Percentiles rank a stretch among this genome's conserved stretches.
Conservation (phyloP, 2,888 invertebrate genomes). For the Auanema sp. region DNA sequence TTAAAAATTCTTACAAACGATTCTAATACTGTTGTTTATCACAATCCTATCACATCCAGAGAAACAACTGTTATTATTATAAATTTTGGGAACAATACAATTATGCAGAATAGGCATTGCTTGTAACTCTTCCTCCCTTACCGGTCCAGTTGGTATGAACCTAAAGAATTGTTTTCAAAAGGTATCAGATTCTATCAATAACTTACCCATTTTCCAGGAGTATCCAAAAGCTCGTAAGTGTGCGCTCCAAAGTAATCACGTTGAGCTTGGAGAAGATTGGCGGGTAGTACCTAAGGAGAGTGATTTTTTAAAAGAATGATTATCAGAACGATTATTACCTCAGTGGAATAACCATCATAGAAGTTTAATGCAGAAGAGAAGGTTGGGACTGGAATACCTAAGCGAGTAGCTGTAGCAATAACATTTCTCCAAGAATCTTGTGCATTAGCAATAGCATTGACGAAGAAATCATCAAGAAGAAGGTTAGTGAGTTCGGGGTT, state of each 20-base stretch:
- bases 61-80: no score
- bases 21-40: no score
- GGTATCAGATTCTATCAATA: background rate
- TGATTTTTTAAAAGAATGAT: background rate
- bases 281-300: constrained; percentile 74
- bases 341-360: constrained; percentile 91
- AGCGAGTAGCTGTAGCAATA: constrained; percentile 72
- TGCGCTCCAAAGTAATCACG: constrained; percentile 98
- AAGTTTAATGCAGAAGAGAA: constrained; percentile 91
- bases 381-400: constrained; percentile 91
- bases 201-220: constrained; percentile 78
- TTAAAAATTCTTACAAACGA: no score
- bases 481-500: constrained; percentile 84
- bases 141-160: constrained; percentile 99
- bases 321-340: constrained; percentile 60
- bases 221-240: constrained; percentile 85
- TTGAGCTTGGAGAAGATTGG: constrained; percentile 81
- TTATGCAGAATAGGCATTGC: constrained; percentile 84
- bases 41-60: no score
- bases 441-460: constrained; percentile 78
- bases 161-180: constrained; percentile 21
- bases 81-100: no score
- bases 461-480: constrained; percentile 89
- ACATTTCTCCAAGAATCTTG: constrained; percentile 81
- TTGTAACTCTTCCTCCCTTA: constrained; percentile 90